phyloP scores from a whole-genome alignment of 1,140 invertebrate genomes.

The Camponotus floridanus region DNA sequence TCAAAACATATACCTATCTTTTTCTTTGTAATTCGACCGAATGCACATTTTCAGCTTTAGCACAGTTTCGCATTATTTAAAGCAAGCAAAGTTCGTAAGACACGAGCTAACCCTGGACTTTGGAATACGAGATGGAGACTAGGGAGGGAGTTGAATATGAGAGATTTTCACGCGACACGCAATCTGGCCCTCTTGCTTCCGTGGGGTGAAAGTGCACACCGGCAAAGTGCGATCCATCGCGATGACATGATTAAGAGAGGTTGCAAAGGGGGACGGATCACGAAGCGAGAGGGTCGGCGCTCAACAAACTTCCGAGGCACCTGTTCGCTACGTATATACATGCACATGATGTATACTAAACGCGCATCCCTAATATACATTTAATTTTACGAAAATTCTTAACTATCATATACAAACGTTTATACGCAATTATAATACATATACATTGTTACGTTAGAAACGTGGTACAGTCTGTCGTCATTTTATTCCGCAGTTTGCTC shows the following conservation, averaged over 20 bases:
- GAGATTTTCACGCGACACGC: conserved; percentile 43
- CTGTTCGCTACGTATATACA: conserved; percentile 48
- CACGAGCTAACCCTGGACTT: neutral
- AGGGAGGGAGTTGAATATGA: neutral
- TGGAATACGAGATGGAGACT: neutral
- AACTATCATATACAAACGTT: conserved; percentile 73
- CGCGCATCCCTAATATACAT: conserved; percentile 47
- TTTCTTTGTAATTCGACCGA: neutral
- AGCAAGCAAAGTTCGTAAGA: conserved; percentile 1
- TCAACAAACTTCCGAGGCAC: conserved; percentile 63
- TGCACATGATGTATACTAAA: conserved; percentile 57
- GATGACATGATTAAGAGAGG: conserved; percentile 13
- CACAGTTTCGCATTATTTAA: neutral
- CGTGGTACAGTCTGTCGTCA: conserved; percentile 66
- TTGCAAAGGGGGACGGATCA: conserved; percentile 51
- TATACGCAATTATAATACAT: conserved; percentile 64
- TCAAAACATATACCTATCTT: neutral
- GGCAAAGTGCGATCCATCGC: conserved; percentile 22
- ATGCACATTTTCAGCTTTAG: conserved; percentile 35
- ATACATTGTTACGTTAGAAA: conserved; percentile 69
- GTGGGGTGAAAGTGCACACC: conserved; percentile 15
- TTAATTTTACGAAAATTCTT: conserved; percentile 68
- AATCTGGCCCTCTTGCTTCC: conserved; percentile 34
- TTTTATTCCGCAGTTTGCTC: conserved; percentile 30
- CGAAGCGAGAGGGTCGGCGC: conserved; percentile 61